A percentile compares a stretch with the other conserved stretches of the same genome.
These are phyloP conservation scores for Sthenelais limicola DNA, from an alignment of 2,888 invertebrate species.

Conservation along the genomic window DNA sequence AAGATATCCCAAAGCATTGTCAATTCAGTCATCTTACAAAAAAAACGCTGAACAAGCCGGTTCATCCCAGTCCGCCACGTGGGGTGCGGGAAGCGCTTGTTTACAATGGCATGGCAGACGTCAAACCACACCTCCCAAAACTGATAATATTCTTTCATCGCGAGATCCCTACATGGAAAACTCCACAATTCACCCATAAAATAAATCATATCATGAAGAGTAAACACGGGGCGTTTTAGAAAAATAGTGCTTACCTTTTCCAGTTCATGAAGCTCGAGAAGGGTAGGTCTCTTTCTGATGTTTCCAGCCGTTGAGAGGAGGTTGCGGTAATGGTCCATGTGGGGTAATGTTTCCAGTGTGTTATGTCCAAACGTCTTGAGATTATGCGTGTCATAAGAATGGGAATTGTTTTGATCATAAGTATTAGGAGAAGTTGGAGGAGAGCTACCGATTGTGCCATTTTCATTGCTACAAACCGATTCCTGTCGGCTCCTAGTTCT, in stretches of 20 bases:
- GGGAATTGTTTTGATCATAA: constrained; percentile 20
- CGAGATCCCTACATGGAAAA: no score
- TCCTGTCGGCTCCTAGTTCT: constrained; percentile 6
- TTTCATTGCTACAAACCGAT: constrained; percentile 20
- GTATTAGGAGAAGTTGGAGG: constrained; percentile 20
- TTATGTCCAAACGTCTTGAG: constrained; percentile 71
- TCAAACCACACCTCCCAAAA: no score
- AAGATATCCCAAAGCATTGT: no score
- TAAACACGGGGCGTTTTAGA: no score
- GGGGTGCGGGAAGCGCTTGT: no score
- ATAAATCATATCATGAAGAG: no score
- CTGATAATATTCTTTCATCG: no score
- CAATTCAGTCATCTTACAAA: no score
- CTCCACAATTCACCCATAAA: no score
- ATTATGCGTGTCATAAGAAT: constrained; percentile 78
- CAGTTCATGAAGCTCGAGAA: constrained; percentile 53
- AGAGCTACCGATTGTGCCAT: constrained; percentile 17
- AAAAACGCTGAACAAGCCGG: no score
- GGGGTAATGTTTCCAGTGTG: constrained; percentile 84
- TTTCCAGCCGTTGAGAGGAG: constrained; percentile 74
- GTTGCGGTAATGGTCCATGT: constrained; percentile 87
- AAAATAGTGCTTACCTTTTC: constrained; percentile 31
- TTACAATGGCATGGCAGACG: no score
- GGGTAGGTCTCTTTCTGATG: constrained; percentile 55
- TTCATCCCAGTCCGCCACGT: no score